A percentile compares a stretch with the other conserved stretches of the same genome.
phyloP scores from a whole-genome alignment of 2,113 vertebrate genomes.

The Addax nasomaculatus region DNA sequence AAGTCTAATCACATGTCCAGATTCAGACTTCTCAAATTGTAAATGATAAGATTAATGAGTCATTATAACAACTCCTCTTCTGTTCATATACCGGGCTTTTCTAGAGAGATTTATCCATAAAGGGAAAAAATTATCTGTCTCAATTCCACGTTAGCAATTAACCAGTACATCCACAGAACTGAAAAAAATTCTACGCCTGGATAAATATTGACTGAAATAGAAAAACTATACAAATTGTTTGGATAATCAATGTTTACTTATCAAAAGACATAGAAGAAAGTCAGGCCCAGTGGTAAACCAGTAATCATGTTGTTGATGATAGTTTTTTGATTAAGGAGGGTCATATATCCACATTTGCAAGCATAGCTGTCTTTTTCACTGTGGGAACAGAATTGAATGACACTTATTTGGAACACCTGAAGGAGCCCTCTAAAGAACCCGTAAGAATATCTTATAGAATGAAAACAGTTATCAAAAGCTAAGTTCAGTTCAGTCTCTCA shows the following conservation, averaged over 20 bases:
- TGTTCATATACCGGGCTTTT: neutral
- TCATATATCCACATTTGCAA: neutral
- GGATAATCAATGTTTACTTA: neutral
- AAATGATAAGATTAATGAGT: neutral
- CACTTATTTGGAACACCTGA: neutral
- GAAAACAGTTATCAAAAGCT: neutral
- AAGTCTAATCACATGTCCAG: neutral
- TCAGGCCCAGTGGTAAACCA: neutral
- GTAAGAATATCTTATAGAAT: neutral
- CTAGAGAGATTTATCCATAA: neutral
- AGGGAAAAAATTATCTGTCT: neutral
- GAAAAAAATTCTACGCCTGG: neutral
- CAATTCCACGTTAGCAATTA: neutral
- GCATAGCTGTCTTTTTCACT: neutral
- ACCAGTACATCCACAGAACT: neutral
- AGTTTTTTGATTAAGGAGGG: neutral
- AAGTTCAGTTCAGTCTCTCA: neutral
- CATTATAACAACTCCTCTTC: neutral
- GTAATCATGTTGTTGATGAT: neutral
- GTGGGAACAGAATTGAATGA: neutral
- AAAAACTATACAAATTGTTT: neutral
- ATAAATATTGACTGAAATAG: neutral
- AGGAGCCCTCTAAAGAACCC: neutral
- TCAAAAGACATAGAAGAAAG: neutral
- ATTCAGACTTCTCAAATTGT: neutral